A percentile compares a stretch with the other conserved stretches of the same genome.
Conservation (phyloP, 2,888 invertebrate genomes). For the Hirtodrosophila cameraria region DNA sequence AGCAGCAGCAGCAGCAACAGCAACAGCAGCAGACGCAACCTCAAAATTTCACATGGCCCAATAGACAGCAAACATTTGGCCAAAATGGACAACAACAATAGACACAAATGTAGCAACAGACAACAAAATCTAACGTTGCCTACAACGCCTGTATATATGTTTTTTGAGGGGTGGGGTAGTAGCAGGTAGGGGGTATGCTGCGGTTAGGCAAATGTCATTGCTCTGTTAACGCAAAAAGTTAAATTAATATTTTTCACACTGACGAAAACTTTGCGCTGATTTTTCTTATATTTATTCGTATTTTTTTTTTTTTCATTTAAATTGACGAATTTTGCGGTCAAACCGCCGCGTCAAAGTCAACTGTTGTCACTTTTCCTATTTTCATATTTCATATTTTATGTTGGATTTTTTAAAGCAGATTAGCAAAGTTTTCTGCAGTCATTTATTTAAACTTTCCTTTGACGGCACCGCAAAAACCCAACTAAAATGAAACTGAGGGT, state of each 20-base stretch:
- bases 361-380: constrained; percentile 50
- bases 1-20: constrained; percentile 42
- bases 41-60: constrained; percentile 48
- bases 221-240: constrained; percentile 72
- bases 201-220: constrained; percentile 58
- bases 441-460: constrained; percentile 70
- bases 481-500: constrained; percentile 6
- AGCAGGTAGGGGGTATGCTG: not conserved
- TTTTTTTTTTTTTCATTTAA: constrained; percentile 43
- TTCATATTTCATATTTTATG: constrained; percentile 44
- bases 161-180: not conserved
- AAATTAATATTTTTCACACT: constrained; percentile 76
- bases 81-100: constrained; percentile 32
- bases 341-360: constrained; percentile 73
- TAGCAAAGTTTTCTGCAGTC: constrained; percentile 70
- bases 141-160: no score
- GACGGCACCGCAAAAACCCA: constrained; percentile 27
- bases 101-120: constrained; percentile 19
- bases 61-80: constrained; percentile 56
- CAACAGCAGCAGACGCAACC: constrained; percentile 31
- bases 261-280: constrained; percentile 39
- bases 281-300: no score
- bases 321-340: constrained; percentile 75
- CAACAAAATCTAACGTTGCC: constrained; percentile 22
- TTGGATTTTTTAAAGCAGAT: constrained; percentile 65